Evolutionary conservation across 2,113 vertebrate species (phyloP), one percentile per base, ranked within the genome.

Genomic region (Notothenia coriiceps): DNA sequence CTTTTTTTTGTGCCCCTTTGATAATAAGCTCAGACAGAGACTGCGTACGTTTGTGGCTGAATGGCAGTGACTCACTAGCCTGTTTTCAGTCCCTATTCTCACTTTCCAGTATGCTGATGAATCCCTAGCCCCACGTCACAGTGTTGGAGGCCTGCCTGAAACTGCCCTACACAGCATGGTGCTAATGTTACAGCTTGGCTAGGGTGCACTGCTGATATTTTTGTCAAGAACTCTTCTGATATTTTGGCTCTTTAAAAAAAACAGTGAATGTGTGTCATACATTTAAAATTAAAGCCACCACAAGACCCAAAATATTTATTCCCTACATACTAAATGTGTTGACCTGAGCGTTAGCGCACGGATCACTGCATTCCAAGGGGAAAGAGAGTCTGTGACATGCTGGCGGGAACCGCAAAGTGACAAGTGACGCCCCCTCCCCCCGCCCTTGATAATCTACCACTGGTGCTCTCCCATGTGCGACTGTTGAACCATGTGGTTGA

Each of bases 351-450:
- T 80, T 74, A 83, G 4, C 1, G 13, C 79, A 82, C n/a, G 79
- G 91, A 88, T 91, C 80, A 83, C 56, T 78, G 76, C 62, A 85
- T 88, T 90, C 87, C 87, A 79, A 69, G 79, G 84, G 86, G 86
- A 85, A 82, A 81, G 82, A n/a, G 78, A 66, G 75, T 72, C 90
- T 83, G 84, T 93, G 91, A 93, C 83, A 87, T 64, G 90, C 76
- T 93, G 88, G 91, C 84, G 81, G 91, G 91, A 93, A 92, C 80
- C 56, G 67, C 90, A 84, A 91, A 91, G 82, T 89, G 90, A 93
- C 86, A 93, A 91, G 89, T 86, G 90, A 91, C 71, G 80, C 86
- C 76, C 66, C 86, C 86, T 82, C 82, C 74, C 68, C 71, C 80
- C 79, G 56, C 87, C 86, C 80, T 64, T 49, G 18, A 51, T 83